Evolutionary conservation across 2,888 invertebrate genomes (phyloP).

Genomic region (Drosophila mercatorum): DNA sequence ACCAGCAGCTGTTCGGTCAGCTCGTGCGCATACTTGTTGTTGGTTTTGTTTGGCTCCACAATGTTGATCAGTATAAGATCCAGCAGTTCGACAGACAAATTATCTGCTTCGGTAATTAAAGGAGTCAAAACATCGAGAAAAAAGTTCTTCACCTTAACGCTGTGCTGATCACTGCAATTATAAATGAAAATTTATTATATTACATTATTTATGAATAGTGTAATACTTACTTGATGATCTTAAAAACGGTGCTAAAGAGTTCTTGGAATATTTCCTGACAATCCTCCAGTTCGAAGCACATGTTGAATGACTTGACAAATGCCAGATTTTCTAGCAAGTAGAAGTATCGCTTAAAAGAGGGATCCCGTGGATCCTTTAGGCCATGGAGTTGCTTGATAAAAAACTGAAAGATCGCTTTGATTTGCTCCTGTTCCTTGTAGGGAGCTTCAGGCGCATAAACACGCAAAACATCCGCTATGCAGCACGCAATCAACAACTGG

Average conservation of each 20-base stretch:
- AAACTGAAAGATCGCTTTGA: slow-evolving; percentile 96
- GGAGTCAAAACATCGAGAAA: slow-evolving; percentile 98
- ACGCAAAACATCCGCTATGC: slow-evolving; percentile 97
- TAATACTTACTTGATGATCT: slow-evolving; percentile 94
- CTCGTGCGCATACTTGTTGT: slow-evolving; percentile 94
- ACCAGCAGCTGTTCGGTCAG: slow-evolving; percentile 96
- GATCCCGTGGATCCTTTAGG: slow-evolving; percentile 97
- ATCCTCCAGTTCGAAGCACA: slow-evolving; percentile 99
- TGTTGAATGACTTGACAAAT: slow-evolving; percentile 99
- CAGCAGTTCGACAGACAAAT: slow-evolving; percentile 96
- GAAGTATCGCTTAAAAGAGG: slow-evolving; percentile 98
- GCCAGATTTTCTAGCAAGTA: slow-evolving; percentile 98
- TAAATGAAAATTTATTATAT: background rate
- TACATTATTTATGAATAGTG: background rate
- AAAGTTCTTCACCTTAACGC: slow-evolving; percentile 97
- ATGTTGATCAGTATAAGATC: slow-evolving; percentile 97
- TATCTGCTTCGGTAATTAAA: slow-evolving; percentile 97
- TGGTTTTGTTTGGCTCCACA: slow-evolving; percentile 96
- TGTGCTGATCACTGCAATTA: slow-evolving; percentile 93
- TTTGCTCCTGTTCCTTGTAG: slow-evolving; percentile 97
- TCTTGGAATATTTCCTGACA: slow-evolving; percentile 98
- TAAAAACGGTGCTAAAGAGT: slow-evolving; percentile 96
- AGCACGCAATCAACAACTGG: slow-evolving; percentile 97
- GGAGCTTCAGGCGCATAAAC: slow-evolving; percentile 99
- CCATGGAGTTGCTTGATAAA: slow-evolving; percentile 97